Percentiles rank a stretch among this genome's conserved stretches.
These are phyloP conservation scores for Drosophila cardini DNA, from an alignment of 1,140 invertebrate genomes.

Conservation along the genomic window DNA sequence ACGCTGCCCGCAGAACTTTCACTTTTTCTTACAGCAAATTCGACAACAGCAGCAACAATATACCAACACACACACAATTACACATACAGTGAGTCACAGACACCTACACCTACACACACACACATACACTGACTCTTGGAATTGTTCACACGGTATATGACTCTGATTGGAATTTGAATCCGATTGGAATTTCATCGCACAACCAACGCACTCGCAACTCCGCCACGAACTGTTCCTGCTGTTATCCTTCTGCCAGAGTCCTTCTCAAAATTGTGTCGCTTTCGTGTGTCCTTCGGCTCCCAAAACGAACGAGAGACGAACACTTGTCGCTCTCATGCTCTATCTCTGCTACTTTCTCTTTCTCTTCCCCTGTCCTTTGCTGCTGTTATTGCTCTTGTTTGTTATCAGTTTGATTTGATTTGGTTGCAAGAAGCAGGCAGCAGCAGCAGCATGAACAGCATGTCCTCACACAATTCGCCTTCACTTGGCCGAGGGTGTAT, in stretches of 20 bases:
- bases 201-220: slow-evolving; percentile 77
- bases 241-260: slow-evolving; percentile 53
- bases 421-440: slow-evolving; percentile 35
- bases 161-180: neutral
- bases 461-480: slow-evolving; percentile 73
- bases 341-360: too few relatives aligned
- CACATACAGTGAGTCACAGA: neutral
- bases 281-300: slow-evolving; percentile 1
- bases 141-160: slow-evolving; percentile 25
- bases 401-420: slow-evolving; percentile 81
- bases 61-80: slow-evolving; percentile 12
- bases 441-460: slow-evolving; percentile 23
- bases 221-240: slow-evolving; percentile 67
- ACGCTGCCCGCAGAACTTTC: slow-evolving; percentile 54
- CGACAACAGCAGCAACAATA: slow-evolving; percentile 18
- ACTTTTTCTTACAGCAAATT: slow-evolving; percentile 39
- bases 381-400: slow-evolving; percentile 38
- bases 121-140: slow-evolving; percentile 13
- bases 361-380: neutral
- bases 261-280: slow-evolving; percentile 25
- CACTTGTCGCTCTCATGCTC: slow-evolving; percentile 27
- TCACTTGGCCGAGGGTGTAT: slow-evolving; percentile 62
- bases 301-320: slow-evolving; percentile 7
- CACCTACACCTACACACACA: slow-evolving; percentile 13
- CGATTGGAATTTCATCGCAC: slow-evolving; percentile 51